Base-by-base conservation (phyloP, 2,113 vertebrate genomes). In the Phyllostomus discolor region DNA sequence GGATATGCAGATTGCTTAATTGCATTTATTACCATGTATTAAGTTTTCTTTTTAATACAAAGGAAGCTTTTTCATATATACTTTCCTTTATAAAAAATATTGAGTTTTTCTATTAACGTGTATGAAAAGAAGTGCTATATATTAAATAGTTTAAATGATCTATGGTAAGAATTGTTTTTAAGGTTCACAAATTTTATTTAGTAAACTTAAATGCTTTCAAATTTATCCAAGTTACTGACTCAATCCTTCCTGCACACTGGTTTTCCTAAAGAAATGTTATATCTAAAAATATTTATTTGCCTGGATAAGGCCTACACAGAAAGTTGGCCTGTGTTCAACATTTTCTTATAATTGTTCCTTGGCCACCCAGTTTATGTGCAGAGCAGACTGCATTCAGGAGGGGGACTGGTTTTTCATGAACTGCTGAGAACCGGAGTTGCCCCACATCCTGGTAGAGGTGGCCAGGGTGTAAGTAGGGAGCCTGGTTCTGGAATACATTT, bases 211-310 rank as follows among this genome's bases (percentile, higher is more conserved):
- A 80, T 75, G 64, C 10, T 43, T 90, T 90, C 15, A 87, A 93
- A 67, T 94, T 15, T 89, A 66, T 70, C 26, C 54, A 95, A 80
- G 50, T 85, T 85, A 90, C 9, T 62, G 31, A 83, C 38, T 78
- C 20, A 93, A 88, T 4, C n/a, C 92, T 95, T 93, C 33, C n/a
- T 1, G 54, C 38, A 15, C 38, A 67, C 16, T 75, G 31, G 9
- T 57, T 76, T 93, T 79, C 31, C 89, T 79, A 78, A 97, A 94
- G 26, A 50, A 54, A 78, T 4, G 64, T 15, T 52, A 80, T 81
- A 90, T 86, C n/a, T 50, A 43, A 96, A 94, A 88, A 69, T 88
- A 90, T 41, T 66, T 85, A 84, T 57, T 91, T 93, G n/a, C 31
- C 54, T 28, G 16, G 81, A 67, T 88, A 92, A 78, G 5, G 46